A percentile compares a stretch with the other conserved stretches of the same genome.
phyloP scores from a whole-genome alignment of 1,140 invertebrate genomes.

The Bemisia tabaci region DNA sequence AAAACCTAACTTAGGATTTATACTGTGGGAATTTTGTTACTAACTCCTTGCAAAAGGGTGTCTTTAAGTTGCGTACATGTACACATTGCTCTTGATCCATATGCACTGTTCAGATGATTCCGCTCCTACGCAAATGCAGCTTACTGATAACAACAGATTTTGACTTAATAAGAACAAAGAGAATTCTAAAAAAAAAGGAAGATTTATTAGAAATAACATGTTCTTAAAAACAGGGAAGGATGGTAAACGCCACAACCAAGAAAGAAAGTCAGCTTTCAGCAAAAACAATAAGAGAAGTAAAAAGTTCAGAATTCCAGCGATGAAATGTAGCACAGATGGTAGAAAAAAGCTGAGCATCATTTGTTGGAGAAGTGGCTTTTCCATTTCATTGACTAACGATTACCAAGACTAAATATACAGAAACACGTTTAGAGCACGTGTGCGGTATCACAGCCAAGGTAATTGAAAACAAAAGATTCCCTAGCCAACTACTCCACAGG shows the following conservation, averaged over 20 bases:
- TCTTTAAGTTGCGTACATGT: no score
- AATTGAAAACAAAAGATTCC: constrained; percentile 6
- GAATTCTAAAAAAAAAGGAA: constrained; percentile 1
- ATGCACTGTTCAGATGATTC: no score
- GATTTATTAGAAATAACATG: not conserved
- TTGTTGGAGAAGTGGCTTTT: not conserved
- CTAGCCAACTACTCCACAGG: constrained; percentile 43
- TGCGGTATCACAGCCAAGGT: not conserved
- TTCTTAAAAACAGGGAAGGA: not conserved
- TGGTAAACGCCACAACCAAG: not conserved
- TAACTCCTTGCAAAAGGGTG: no score
- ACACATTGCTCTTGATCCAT: no score
- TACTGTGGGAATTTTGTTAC: no score
- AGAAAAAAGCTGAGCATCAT: not conserved
- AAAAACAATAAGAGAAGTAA: not conserved
- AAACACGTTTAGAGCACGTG: not conserved
- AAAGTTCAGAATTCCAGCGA: not conserved
- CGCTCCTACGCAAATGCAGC: no score
- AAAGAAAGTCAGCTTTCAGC: not conserved
- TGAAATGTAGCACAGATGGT: not conserved
- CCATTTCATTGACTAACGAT: not conserved
- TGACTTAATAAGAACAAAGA: not conserved
- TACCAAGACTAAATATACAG: not conserved
- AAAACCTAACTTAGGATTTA: no score
- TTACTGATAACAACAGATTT: no score